Base-by-base conservation (phyloP, 2,888 invertebrate genomes). In the Melanchra persicariae region DNA sequence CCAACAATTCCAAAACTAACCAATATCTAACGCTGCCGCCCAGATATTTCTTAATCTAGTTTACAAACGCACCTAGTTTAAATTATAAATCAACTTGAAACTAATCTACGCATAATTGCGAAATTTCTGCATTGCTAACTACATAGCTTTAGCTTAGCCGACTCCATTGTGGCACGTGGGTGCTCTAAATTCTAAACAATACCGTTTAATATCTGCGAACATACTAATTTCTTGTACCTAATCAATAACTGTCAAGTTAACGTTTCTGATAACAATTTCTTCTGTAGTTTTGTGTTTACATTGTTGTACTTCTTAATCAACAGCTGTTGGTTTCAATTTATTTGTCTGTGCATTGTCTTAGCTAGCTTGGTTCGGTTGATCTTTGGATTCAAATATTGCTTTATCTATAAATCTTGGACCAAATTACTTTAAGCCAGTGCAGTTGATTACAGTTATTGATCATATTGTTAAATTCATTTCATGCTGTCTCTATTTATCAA, bases 151-250 rank as follows among this genome's bases (percentile, higher is more conserved):
- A 73, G 55, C 49, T 57, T 62, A 69, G 55, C 57, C 54, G 63
- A 73, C 63, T 63, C 74, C 74, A 78, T 77, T 70, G 76, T 74
- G 69, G 76, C 87, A 87, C 87, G 87, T 87, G 88, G 80, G 77
- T 81, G 85, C 76, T 82, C 85, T 84, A 87, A 85, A 79, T 85
- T 77, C 58, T 75, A 2, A 63, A 69, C 68, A 72, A 72, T 74
- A 47, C 58, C 34, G 43, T 72, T 82, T 80, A 74, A 60, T 62
- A 75, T 19, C 70, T 65, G 19, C 17, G 12, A 70, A 61, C 64
- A 57, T 68, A 83, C 63, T 72, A 47, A 73, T 76, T 72, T 70
- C 69, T 75, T 66, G 70, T 82, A 47, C 52, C 55, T 72, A 52
- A 74, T 74, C 66, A 54, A 81, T 79, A 64, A 69, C 57, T 67